phyloP scores from a whole-genome alignment of 2,113 vertebrate genomes.

The Paramormyrops kingsleyae region DNA sequence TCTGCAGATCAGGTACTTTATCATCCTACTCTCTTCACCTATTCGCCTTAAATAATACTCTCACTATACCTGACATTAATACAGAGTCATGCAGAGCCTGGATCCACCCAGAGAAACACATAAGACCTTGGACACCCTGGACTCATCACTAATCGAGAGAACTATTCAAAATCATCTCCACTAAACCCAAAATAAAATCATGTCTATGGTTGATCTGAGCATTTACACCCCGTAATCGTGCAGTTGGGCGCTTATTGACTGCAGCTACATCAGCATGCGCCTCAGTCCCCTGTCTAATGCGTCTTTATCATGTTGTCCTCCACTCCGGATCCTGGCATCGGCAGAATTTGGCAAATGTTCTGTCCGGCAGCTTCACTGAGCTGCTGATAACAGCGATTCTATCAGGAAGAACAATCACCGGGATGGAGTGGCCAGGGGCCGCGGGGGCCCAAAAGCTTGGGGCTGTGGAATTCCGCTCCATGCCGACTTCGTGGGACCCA shows the following conservation, averaged over 20 bases:
- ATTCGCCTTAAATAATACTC: background rate
- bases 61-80: background rate
- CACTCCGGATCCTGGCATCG: background rate
- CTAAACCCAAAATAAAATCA: background rate
- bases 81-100: background rate
- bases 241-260: background rate
- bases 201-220: background rate
- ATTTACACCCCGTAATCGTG: background rate
- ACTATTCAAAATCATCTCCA: background rate
- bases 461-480: background rate
- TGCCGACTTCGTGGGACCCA: background rate
- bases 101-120: background rate
- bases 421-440: background rate
- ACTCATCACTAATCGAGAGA: background rate
- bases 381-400: conserved; percentile 4
- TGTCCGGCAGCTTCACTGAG: no score
- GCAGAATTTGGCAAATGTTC: conserved; percentile 1
- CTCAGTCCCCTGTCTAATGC: background rate
- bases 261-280: no score
- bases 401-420: background rate
- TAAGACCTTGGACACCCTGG: background rate
- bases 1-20: background rate
- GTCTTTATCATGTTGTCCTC: background rate
- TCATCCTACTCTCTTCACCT: background rate
- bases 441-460: no score